Conservation (phyloP, 2,113 vertebrate genomes). For the Origma solitaria region DNA sequence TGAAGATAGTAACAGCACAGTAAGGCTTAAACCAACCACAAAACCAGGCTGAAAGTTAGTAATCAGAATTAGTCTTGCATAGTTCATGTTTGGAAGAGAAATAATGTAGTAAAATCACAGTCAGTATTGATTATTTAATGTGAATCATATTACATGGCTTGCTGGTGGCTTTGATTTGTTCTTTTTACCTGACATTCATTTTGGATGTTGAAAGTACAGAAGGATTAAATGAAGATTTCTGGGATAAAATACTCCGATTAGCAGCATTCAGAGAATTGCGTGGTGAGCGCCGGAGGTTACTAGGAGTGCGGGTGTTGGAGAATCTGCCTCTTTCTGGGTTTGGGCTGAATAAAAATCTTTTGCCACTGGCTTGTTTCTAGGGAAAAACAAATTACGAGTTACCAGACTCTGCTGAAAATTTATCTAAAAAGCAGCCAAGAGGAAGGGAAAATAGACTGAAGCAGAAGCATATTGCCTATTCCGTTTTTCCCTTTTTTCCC, state of each 20-base stretch:
- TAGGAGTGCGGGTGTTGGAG: slow-evolving; percentile 26
- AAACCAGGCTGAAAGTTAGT: neutral
- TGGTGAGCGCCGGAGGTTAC: slow-evolving; percentile 42
- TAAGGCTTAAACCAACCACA: neutral
- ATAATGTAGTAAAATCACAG: neutral
- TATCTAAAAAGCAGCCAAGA: neutral
- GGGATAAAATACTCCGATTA: slow-evolving; percentile 45
- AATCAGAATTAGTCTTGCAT: neutral
- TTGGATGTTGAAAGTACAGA: slow-evolving; percentile 78
- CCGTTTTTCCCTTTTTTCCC: neutral
- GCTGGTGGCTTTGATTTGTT: neutral
- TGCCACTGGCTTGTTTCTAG: slow-evolving; percentile 55
- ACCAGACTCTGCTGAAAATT: neutral
- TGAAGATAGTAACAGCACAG: neutral
- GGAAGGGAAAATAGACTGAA: neutral
- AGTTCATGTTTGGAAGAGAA: neutral
- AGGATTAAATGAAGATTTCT: slow-evolving; percentile 66
- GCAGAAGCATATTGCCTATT: neutral
- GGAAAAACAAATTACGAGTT: neutral
- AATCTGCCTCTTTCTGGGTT: slow-evolving; percentile 18
- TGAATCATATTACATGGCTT: neutral
- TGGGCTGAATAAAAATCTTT: slow-evolving; percentile 74
- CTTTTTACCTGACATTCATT: slow-evolving; percentile 87
- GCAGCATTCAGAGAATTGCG: neutral
- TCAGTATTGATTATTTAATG: neutral